Base-by-base conservation (phyloP, 2,113 vertebrate species). In the Microtus montanus region DNA sequence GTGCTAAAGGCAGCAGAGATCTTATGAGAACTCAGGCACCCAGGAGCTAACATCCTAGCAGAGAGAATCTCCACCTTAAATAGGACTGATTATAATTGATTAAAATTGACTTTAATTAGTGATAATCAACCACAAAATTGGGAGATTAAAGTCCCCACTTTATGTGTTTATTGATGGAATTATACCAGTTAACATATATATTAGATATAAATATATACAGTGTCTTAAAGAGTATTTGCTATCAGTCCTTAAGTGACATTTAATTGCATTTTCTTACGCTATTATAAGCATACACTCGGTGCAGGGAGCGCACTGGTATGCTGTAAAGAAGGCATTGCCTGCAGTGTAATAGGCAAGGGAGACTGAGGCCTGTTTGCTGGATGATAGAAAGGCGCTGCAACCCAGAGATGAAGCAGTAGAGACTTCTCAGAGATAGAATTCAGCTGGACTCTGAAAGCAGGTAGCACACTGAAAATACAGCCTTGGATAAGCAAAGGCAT, bases 71-170 rank as follows among this genome's bases (percentile, higher is more conserved):
- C 90, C 30, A 93, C n/a, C 2, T 58, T 33, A 13, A 11, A 33
- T 74, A 5, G 26, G 26, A 38, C 15, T 93, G 44, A 89, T 52
- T 89, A 79, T 38, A 93, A 52, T 13, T 68, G 52, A 30, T 49
- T 92, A 91, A 94, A 92, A 78, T 83, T 19, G 11, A 5, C 87
- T 92, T 64, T 58, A 83, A 90, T 89, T 38, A 28, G n/a, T 44
- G 44, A 84, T 84, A 84, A 64, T 89, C 64, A 95, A 20, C 17
- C 89, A 28, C 75, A 96, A 95, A 93, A 61, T 52, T 71, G 78
- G 41, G 7, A 92, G 49, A 75, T 52, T 52, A 75, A 89, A 86
- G 30, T 44, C 33, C 5, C 10, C 71, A 74, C 33, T 93, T 90
- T n/a, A 22, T 52, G 47, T 12, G 20, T 79, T 88, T 71, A 35